These are phyloP conservation scores for Apis cerana DNA, from an alignment of 1,140 invertebrate species.

Conservation along the genomic window DNA sequence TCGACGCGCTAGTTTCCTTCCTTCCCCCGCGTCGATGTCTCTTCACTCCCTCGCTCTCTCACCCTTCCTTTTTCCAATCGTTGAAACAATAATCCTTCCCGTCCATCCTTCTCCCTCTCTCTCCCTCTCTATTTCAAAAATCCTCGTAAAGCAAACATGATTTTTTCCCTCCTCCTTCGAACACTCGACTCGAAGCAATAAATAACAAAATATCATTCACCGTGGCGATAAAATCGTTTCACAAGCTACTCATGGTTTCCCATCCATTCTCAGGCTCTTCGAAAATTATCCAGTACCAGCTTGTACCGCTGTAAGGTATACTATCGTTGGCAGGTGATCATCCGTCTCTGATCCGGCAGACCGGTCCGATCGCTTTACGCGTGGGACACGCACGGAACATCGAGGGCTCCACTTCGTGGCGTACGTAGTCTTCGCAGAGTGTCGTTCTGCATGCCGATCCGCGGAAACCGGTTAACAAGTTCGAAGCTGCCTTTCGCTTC, in stretches of 20 bases:
- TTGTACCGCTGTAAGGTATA: conserved; percentile 16
- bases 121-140: not conserved
- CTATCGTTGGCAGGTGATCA: conserved; percentile 57
- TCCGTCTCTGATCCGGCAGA: conserved; percentile 51
- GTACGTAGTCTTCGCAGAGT: conserved; percentile 60
- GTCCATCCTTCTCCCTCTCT: not conserved
- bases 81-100: not conserved
- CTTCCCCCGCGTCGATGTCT: not conserved
- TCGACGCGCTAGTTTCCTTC: conserved; percentile 14
- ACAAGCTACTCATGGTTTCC: not conserved
- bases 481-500: conserved; percentile 59
- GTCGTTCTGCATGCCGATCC: conserved; percentile 70
- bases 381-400: conserved; percentile 51
- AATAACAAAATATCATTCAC: not conserved
- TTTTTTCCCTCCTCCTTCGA: not conserved
- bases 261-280: not conserved
- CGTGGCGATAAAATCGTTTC: not conserved
- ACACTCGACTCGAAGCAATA: not conserved
- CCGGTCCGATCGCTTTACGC: conserved; percentile 54
- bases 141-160: not conserved
- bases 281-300: conserved; percentile 11
- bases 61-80: not conserved
- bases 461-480: conserved; percentile 71
- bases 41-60: too few relatives aligned
- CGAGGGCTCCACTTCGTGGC: conserved; percentile 45